A percentile compares a stretch with the other conserved stretches of the same genome.
Evolutionary conservation across 2,888 invertebrate genomes (phyloP).

Genomic region (Eupithecia vulgata): DNA sequence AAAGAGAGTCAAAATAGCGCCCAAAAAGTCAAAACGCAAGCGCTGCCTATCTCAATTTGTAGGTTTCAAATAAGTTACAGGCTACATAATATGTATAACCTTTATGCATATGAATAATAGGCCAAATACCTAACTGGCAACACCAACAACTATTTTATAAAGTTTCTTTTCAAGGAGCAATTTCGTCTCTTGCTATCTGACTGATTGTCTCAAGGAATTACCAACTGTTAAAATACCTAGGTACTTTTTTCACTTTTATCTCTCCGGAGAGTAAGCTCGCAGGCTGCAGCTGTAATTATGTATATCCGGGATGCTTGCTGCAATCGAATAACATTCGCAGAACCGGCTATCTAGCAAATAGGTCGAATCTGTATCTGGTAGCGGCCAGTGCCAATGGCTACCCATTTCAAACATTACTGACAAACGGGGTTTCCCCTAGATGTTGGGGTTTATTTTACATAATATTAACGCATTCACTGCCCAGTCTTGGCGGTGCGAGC

Average conservation of each 20-base stretch:
- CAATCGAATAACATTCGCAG: slow-evolving; percentile 66
- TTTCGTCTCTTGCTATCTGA: neutral
- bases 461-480: too few relatives aligned
- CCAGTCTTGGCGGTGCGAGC: too few relatives aligned
- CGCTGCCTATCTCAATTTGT: too few relatives aligned
- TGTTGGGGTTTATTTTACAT: too few relatives aligned
- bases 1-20: too few relatives aligned
- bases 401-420: slow-evolving; percentile 1
- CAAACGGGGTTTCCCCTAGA: neutral
- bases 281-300: slow-evolving; percentile 25
- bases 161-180: neutral
- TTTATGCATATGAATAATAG: neutral
- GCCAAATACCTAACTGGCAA: neutral
- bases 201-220: neutral
- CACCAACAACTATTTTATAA: neutral
- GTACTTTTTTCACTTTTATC: neutral
- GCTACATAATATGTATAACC: too few relatives aligned
- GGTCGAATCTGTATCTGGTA: slow-evolving; percentile 49
- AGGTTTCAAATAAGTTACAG: too few relatives aligned
- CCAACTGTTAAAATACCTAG: neutral
- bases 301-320: slow-evolving; percentile 63
- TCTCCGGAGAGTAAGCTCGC: neutral
- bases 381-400: neutral
- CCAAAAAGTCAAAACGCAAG: too few relatives aligned
- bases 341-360: slow-evolving; percentile 64